Conservation (phyloP, 2,888 invertebrate species). For the Amphipyra berbera region DNA sequence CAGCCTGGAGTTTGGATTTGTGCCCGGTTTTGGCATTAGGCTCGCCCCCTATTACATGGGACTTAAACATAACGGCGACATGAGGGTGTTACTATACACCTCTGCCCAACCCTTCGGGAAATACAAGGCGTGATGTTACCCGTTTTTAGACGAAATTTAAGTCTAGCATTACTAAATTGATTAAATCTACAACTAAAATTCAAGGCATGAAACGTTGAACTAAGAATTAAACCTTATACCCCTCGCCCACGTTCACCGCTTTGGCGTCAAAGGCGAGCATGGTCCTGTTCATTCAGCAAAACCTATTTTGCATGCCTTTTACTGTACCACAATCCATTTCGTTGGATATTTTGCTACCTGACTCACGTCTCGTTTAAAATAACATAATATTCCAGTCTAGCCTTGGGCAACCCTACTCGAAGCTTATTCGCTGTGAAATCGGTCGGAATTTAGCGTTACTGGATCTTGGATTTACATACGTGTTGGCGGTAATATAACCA, state of each 20-base stretch:
- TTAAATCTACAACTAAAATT: slow-evolving; percentile 5
- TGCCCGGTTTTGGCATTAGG: too few species aligned
- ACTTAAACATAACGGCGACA: too few species aligned
- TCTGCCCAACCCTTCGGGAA: too few species aligned
- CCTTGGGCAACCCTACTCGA: slow-evolving; percentile 35
- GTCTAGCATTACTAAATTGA: slow-evolving; percentile 1
- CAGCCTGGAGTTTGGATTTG: too few species aligned
- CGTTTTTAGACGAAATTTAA: slow-evolving; percentile 4
- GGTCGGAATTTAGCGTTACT: slow-evolving; percentile 34
- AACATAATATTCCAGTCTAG: slow-evolving; percentile 10
- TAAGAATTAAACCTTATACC: slow-evolving; percentile 12
- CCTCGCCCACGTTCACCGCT: slow-evolving; percentile 17
- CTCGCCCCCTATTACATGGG: too few species aligned
- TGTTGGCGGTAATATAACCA: slow-evolving; percentile 12
- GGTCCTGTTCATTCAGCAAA: slow-evolving; percentile 17
- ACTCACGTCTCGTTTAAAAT: neutral
- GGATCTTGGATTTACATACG: slow-evolving; percentile 47
- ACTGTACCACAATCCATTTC: slow-evolving; percentile 9
- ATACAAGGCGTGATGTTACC: too few species aligned
- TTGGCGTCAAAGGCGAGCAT: slow-evolving; percentile 26
- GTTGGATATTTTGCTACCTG: neutral
- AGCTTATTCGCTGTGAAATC: slow-evolving; percentile 44
- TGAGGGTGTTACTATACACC: too few species aligned
- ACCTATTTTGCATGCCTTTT: slow-evolving; percentile 31
- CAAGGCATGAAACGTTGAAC: neutral